Evolutionary conservation across 2,113 vertebrate species (phyloP), one percentile per base, ranked within the genome.

Genomic region (Labrus mixtus): DNA sequence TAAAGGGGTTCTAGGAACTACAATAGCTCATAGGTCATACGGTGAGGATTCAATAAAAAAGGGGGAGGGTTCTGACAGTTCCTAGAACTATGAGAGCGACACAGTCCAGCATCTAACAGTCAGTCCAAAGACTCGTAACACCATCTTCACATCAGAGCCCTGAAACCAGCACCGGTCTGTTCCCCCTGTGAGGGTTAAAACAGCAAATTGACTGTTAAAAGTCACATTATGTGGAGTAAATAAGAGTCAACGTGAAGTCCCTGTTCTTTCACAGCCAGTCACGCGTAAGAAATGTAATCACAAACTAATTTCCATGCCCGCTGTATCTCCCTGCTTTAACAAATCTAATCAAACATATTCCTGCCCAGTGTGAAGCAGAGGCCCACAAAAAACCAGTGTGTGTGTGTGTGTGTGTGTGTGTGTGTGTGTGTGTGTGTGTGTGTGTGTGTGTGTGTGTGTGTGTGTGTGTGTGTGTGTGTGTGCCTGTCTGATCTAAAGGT

Each of bases 261-360:
- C 50, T 72, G 62, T 81, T 82, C 63, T 45, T 81, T 69, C 66
- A 72, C 63, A 75, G 61, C 12, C 76, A 78, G 72, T 72, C 76
- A 80, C 54, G 58, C 76, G 80, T 69, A 75, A 50, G 36, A 51
- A 68, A 76, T 74, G 76, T 75, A 80, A 45, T 45, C 73, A 78
- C 68, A 89, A 58, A 78, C 81, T 87, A 54, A 89, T 82, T 78
- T 85, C 43, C 58, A 76, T 85, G 61, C 54, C 63, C 50, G 78
- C 69, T 74, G 75, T 76, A 76, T 83, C 64, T 66, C 46, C 60
- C 73, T 76, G 76, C 73, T 87, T 83, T 84, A 81, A 80, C 74
- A 72, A 69, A 82, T 82, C 45, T 46, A 84, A 89, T 89, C 76
- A 89, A 78, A 75, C 41, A 63, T 29, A 82, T 56, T 69, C 41